Evolutionary conservation across 2,797 vertebrate genomes (phyloP).

Genomic region (Manis pentadactyla): DNA sequence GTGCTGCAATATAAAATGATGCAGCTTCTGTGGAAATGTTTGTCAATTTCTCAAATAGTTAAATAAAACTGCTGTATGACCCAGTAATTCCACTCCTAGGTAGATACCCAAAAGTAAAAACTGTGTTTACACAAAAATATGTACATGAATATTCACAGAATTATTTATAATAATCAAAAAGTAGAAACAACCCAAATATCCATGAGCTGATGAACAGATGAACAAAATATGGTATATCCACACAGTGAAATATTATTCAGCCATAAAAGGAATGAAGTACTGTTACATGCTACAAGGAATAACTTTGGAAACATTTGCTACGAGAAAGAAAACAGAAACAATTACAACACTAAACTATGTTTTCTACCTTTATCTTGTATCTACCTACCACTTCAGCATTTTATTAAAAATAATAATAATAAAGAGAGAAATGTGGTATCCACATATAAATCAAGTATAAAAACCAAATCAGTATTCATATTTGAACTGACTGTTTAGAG

Average conservation of each 20-base stretch:
- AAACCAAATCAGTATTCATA: too few relatives aligned
- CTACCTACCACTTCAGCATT: too few relatives aligned
- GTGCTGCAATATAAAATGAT: not conserved
- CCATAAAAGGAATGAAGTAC: constrained; percentile 37
- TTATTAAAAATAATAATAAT: too few relatives aligned
- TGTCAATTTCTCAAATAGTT: constrained; percentile 31
- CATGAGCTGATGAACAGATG: not conserved
- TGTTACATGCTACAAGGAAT: not conserved
- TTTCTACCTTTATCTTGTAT: too few relatives aligned
- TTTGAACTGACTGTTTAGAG: too few relatives aligned
- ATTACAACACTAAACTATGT: too few relatives aligned
- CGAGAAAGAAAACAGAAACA: constrained; percentile 30
- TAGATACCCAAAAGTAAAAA: constrained; percentile 46
- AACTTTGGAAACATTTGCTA: constrained; percentile 23
- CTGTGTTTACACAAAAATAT: not conserved
- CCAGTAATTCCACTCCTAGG: not conserved
- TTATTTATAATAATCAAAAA: constrained; percentile 19
- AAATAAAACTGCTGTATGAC: not conserved
- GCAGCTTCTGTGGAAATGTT: not conserved
- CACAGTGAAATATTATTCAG: not conserved
- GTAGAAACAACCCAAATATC: not conserved
- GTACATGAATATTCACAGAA: not conserved
- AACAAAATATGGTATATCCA: not conserved
- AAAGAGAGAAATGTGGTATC: too few relatives aligned
- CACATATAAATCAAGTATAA: too few relatives aligned